Percentiles rank a stretch among this genome's conserved stretches.
phyloP scores from a whole-genome alignment of 2,888 invertebrate species.

The Epirrita christyi region DNA sequence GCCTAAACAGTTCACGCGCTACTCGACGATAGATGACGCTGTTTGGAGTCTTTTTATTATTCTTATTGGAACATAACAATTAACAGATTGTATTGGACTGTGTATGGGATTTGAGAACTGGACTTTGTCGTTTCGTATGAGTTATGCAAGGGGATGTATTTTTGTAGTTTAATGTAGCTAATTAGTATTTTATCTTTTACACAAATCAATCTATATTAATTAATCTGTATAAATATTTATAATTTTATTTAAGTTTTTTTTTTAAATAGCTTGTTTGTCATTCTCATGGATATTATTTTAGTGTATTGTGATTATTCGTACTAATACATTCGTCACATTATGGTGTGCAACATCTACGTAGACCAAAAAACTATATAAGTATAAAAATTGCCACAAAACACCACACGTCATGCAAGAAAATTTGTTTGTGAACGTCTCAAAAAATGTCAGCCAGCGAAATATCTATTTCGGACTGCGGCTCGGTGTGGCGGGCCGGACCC shows the following conservation, averaged over 20 bases:
- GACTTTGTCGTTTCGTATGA: background rate
- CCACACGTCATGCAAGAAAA: constrained; percentile 54
- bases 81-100: background rate
- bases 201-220: too few relatives aligned
- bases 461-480: constrained; percentile 73
- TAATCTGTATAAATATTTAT: too few relatives aligned
- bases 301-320: too few relatives aligned
- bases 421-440: constrained; percentile 61
- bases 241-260: too few relatives aligned
- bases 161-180: too few relatives aligned
- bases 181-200: too few relatives aligned
- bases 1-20: constrained; percentile 45
- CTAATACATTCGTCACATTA: too few relatives aligned
- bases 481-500: constrained; percentile 65
- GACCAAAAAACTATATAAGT: constrained; percentile 26
- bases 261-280: too few relatives aligned
- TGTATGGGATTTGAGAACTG: background rate
- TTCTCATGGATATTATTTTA: too few relatives aligned
- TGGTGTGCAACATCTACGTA: too few relatives aligned
- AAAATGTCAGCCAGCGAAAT: constrained; percentile 71
- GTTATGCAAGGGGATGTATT: too few relatives aligned
- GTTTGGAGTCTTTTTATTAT: background rate
- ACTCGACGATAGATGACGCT: constrained; percentile 71
- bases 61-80: constrained; percentile 19
- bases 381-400: constrained; percentile 33